Evolutionary conservation across 1,140 invertebrate genomes (phyloP).

Genomic region (Drosophila orena): DNA sequence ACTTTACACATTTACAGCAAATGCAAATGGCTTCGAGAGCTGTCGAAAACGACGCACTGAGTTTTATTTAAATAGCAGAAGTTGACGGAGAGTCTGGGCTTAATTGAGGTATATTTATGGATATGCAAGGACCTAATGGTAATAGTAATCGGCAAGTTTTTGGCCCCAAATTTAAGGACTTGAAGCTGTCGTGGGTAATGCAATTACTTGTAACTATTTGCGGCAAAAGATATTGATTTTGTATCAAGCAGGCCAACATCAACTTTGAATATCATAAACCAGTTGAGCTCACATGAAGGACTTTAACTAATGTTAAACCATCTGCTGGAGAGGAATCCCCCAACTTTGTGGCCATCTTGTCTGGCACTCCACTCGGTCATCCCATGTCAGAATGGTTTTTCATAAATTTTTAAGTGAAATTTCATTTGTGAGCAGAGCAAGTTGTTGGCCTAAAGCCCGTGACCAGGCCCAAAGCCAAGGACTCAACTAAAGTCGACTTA

Average conservation of each 20-base stretch:
- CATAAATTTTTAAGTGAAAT: conserved; percentile 74
- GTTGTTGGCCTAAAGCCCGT: conserved; percentile 37
- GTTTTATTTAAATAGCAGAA: conserved; percentile 3
- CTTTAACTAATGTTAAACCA: conserved; percentile 12
- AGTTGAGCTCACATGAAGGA: conserved; percentile 1
- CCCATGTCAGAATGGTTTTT: conserved; percentile 58
- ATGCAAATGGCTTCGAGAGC: conserved; percentile 50
- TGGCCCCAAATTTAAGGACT: background rate
- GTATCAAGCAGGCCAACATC: background rate
- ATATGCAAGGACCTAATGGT: background rate
- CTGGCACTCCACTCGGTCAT: conserved; percentile 41
- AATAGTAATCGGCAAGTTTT: background rate
- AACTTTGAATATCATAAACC: conserved; percentile 1
- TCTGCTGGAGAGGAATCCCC: conserved; percentile 29
- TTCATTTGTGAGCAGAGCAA: conserved; percentile 60
- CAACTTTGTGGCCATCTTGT: conserved; percentile 45
- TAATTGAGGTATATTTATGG: background rate
- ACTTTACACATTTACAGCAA: conserved; percentile 74
- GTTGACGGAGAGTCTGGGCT: background rate
- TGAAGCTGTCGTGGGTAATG: too few species aligned
- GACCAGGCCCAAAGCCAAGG: conserved; percentile 48
- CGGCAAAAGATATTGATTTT: conserved; percentile 4
- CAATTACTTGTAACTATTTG: too few species aligned
- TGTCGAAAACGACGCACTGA: conserved; percentile 11
- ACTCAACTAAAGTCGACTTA: conserved; percentile 39